Conservation (phyloP, 2,888 invertebrate species). For the Cheilosia soror region DNA sequence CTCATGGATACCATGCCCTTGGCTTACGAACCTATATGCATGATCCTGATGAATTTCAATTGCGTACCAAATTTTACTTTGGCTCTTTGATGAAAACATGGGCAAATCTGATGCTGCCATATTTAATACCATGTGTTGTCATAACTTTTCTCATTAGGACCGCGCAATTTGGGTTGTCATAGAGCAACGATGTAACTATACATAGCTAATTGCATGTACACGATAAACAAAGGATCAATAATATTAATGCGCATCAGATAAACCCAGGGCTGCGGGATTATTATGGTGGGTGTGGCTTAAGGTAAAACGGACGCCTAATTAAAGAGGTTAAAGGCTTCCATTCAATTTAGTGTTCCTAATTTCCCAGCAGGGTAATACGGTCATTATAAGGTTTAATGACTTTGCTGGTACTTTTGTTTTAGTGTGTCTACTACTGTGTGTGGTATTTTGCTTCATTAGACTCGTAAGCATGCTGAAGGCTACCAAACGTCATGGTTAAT, state of each 20-base stretch:
- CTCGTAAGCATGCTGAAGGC: background rate
- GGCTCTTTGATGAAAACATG: background rate
- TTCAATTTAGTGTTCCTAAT: constrained; percentile 4
- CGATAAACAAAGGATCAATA: background rate
- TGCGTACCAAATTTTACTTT: background rate
- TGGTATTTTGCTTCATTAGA: background rate
- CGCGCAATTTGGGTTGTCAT: no score
- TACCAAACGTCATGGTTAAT: background rate
- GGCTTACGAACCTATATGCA: background rate
- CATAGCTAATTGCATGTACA: background rate
- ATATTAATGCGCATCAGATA: constrained; percentile 1
- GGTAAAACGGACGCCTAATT: constrained; percentile 3
- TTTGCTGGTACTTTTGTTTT: background rate
- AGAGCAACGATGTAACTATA: background rate
- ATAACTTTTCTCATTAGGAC: no score
- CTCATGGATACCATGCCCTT: background rate
- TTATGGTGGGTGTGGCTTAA: background rate
- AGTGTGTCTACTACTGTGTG: background rate
- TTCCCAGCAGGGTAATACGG: background rate
- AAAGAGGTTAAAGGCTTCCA: constrained; percentile 5
- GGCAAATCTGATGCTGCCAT: no score
- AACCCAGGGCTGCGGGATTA: background rate
- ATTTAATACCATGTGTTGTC: no score
- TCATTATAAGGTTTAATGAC: background rate
- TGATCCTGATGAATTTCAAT: background rate